A percentile compares a stretch with the other conserved stretches of the same genome.
Evolutionary conservation across 2,113 vertebrate genomes (phyloP).

Genomic region (Symphodus melops): DNA sequence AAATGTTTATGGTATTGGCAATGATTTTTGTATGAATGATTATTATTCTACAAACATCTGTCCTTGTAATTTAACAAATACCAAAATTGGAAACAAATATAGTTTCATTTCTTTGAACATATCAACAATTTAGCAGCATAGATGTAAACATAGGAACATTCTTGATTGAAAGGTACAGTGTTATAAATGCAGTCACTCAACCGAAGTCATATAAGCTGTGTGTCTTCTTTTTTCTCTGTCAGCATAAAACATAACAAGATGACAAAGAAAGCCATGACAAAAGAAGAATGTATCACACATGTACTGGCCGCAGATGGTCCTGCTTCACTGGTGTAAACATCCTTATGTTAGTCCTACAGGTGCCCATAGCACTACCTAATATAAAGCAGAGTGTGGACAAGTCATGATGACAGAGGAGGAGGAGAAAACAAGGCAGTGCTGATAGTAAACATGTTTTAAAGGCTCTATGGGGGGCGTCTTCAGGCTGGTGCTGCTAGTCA

Average conservation of each 20-base stretch:
- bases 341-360: conserved; percentile 70
- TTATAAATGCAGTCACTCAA: conserved; percentile 42
- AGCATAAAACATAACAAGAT: conserved; percentile 75
- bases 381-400: conserved; percentile 68
- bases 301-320: conserved; percentile 74
- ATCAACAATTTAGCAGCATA: neutral
- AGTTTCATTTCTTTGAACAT: neutral
- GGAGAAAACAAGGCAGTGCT: conserved; percentile 29
- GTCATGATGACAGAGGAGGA: conserved; percentile 8
- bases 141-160: conserved; percentile 12
- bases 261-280: conserved; percentile 69
- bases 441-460: conserved; percentile 52
- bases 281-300: conserved; percentile 75
- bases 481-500: conserved; percentile 34
- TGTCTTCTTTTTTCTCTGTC: conserved; percentile 69
- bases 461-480: conserved; percentile 23
- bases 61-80: no score
- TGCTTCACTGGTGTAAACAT: conserved; percentile 62
- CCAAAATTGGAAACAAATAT: no score
- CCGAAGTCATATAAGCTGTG: conserved; percentile 68
- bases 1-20: no score
- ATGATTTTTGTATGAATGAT: no score
- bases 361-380: conserved; percentile 69
- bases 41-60: no score
- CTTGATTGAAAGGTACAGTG: conserved; percentile 42